Conservation (phyloP, 2,888 invertebrate genomes). For the Ophion obscuratus region DNA sequence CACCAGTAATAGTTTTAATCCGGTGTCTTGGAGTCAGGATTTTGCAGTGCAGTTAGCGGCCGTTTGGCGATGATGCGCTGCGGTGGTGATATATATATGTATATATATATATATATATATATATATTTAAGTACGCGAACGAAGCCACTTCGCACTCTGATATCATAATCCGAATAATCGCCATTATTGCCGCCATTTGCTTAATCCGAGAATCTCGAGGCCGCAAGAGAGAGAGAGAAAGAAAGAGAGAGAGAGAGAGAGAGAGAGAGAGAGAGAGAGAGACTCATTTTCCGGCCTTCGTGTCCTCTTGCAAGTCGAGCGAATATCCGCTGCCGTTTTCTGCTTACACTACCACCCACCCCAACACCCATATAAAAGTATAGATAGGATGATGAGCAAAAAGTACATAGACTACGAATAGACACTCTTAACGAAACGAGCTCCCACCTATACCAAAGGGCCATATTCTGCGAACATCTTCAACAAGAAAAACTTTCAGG, state of each 20-base stretch:
- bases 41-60: conserved; percentile 78
- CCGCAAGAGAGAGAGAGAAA: conserved; percentile 32
- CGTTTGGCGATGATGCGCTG: conserved; percentile 67
- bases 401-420: no score
- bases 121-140: conserved; percentile 69
- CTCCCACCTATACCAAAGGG: no score
- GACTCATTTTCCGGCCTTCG: conserved; percentile 58
- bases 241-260: no score
- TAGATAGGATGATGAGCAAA: no score
- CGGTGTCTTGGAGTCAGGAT: conserved; percentile 82
- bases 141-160: conserved; percentile 83
- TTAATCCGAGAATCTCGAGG: conserved; percentile 79
- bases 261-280: no score
- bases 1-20: conserved; percentile 83
- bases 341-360: not conserved
- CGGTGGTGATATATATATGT: conserved; percentile 7
- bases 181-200: conserved; percentile 84
- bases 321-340: conserved; percentile 43
- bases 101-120: not conserved
- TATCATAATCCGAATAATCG: conserved; percentile 85
- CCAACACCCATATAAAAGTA: no score
- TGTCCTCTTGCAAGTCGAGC: conserved; percentile 50
- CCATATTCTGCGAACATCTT: no score
- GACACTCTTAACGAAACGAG: no score
- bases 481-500: no score